These are phyloP conservation scores for Capreolus pygargus DNA, from an alignment of 2,113 vertebrate species.

Conservation along the genomic window DNA sequence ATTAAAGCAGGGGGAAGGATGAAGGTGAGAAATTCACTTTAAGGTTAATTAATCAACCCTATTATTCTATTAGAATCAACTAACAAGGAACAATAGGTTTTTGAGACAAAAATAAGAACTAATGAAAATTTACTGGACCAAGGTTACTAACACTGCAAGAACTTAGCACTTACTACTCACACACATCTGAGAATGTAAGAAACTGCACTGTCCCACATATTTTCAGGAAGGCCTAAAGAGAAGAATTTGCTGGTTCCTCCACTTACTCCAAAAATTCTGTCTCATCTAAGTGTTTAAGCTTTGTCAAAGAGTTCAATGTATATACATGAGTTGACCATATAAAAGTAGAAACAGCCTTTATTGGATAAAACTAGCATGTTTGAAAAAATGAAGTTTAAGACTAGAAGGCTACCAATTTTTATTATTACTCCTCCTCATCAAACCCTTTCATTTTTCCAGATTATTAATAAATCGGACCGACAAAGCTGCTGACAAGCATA, in stretches of 20 bases:
- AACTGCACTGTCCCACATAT: neutral
- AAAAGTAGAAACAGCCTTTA: neutral
- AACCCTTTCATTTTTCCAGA: neutral
- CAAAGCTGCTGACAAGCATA: neutral
- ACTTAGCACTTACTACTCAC: neutral
- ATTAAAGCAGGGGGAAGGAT: neutral
- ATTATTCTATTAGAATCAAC: neutral
- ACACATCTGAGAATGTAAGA: neutral
- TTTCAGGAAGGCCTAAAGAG: neutral
- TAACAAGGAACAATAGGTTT: neutral
- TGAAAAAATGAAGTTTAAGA: slow-evolving; percentile 3
- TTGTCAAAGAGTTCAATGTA: neutral
- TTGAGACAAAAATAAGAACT: neutral
- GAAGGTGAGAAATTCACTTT: neutral
- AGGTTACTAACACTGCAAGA: neutral
- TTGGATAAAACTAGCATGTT: neutral
- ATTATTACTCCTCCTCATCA: neutral
- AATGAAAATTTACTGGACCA: neutral
- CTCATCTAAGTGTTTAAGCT: neutral
- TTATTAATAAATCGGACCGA: neutral
- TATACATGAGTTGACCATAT: neutral
- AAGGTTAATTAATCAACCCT: neutral
- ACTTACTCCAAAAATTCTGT: neutral
- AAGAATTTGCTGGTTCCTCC: neutral
- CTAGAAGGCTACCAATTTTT: neutral